Conservation (phyloP, 30 jellyfish, hydroid and myxozoan genomes). For the Aurelia sp. region DNA sequence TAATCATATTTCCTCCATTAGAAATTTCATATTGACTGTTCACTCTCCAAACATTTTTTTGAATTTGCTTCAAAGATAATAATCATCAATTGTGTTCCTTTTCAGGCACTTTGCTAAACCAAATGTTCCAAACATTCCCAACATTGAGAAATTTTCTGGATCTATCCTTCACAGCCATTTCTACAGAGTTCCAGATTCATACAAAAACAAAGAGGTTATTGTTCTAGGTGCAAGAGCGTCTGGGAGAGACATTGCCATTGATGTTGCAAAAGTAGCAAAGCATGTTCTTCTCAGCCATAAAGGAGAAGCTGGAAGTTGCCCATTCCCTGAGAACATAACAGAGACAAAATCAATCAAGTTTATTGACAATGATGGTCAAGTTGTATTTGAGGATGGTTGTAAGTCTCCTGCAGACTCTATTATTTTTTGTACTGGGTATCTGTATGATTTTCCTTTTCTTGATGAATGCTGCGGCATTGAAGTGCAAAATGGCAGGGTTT, state of each 20-base stretch:
- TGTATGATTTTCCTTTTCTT: slow-evolving; percentile 79
- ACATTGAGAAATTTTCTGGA: slow-evolving; percentile 66
- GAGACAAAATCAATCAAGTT: slow-evolving; percentile 55
- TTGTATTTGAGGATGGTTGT: slow-evolving; percentile 67
- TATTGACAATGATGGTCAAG: slow-evolving; percentile 50
- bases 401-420: slow-evolving; percentile 61
- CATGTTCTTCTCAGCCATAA: slow-evolving; percentile 65
- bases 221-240: slow-evolving; percentile 90
- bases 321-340: slow-evolving; percentile 43
- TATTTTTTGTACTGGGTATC: slow-evolving; percentile 83
- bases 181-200: slow-evolving; percentile 80
- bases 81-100: neutral
- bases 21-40: no score
- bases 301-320: slow-evolving; percentile 18
- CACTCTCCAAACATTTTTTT: no score
- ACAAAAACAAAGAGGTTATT: slow-evolving; percentile 42
- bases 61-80: no score
- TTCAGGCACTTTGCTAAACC: slow-evolving; percentile 80
- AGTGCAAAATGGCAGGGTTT: slow-evolving; percentile 54
- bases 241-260: slow-evolving; percentile 84
- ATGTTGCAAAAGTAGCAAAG: slow-evolving; percentile 66
- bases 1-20: no score
- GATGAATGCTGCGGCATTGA: slow-evolving; percentile 45
- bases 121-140: slow-evolving; percentile 62
- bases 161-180: slow-evolving; percentile 71